Base-by-base conservation (phyloP, 2,113 vertebrate species). In the Hippoglossus stenolepis region DNA sequence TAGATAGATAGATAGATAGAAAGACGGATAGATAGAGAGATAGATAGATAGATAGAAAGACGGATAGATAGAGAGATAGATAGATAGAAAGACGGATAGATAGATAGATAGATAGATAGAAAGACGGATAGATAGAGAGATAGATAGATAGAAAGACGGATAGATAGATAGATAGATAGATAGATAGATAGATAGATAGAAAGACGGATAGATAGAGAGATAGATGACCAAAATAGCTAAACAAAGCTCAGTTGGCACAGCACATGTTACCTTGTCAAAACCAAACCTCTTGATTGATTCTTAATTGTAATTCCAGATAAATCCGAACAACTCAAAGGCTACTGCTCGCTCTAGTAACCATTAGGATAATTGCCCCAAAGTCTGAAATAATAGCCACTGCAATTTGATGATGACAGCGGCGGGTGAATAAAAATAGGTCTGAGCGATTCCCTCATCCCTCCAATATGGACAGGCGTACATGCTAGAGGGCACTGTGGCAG, bases 321-420 rank as follows among this genome's bases (percentile, higher is more conserved):
- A 73, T 73, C 45, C 24, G 57, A 87, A 80, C 65, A 84, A 77
- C 70, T 64, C 31, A 12, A n/a, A 56, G 43, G 75, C 73, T n/a
- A 54, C 57, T 61, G 72, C 81, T 77, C 56, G 21, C 84, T 82
- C 75, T 4, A 84, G 72, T 91, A 91, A 91, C 80, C 88, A 93
- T 93, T 91, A 93, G 20, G 80, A 81, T 93, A 93, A 93, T 91
- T 91, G 82, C 89, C 77, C 84, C 23, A 79, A 91, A 94, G 88
- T 91, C 83, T 91, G 86, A 92, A 94, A 94, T 92, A 88, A 91
- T 91, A 92, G 79, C 83, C 68, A 21, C 74, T 77, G 84, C 84
- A 81, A 91, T 88, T 83, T 85, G 91, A 90, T 86, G 87, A 90
- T 91, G 90, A 90, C 90, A 88, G 77, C 56, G 61, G 73, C 31